Percentiles rank a stretch among this genome's conserved stretches.
Conservation (phyloP, 2,888 invertebrate genomes). For the Malthinus flaveolus region DNA sequence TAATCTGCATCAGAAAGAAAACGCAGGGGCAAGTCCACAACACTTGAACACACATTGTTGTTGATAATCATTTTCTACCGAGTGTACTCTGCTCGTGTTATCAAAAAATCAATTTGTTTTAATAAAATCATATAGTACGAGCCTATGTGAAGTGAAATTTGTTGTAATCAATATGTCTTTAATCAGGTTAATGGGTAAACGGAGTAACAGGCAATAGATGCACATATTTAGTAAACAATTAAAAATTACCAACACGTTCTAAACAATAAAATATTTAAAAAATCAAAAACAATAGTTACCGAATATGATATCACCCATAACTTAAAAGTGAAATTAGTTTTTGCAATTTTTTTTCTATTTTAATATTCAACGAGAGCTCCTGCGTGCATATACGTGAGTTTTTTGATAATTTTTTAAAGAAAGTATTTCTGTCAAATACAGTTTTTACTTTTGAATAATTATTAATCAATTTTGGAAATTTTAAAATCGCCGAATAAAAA, state of each 20-base stretch:
- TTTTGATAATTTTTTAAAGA: conserved; percentile 4
- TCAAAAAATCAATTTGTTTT: no score
- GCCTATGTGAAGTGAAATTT: conserved; percentile 30
- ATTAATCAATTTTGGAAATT: background rate
- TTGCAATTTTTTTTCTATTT: conserved; percentile 7
- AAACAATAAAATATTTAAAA: conserved; percentile 18
- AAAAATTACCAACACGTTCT: conserved; percentile 37
- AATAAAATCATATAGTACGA: conserved; percentile 15
- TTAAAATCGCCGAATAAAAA: no score
- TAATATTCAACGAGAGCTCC: background rate
- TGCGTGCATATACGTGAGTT: conserved; percentile 1
- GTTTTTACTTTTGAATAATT: conserved; percentile 3
- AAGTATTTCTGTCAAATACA: background rate
- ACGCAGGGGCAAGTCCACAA: no score
- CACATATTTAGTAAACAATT: conserved; percentile 46
- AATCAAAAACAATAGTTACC: conserved; percentile 10
- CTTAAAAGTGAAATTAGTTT: conserved; percentile 30
- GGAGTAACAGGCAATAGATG: conserved; percentile 41
- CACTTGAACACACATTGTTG: no score
- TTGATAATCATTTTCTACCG: no score
- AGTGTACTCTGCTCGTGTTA: no score
- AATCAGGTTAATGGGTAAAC: conserved; percentile 48
- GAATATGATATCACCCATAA: conserved; percentile 2
- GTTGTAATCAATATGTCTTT: conserved; percentile 23
- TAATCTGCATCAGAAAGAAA: no score